Percentiles rank a stretch among this genome's conserved stretches.
phyloP scores from a whole-genome alignment of 2,888 invertebrate species.

The Polydrusus cervinus region DNA sequence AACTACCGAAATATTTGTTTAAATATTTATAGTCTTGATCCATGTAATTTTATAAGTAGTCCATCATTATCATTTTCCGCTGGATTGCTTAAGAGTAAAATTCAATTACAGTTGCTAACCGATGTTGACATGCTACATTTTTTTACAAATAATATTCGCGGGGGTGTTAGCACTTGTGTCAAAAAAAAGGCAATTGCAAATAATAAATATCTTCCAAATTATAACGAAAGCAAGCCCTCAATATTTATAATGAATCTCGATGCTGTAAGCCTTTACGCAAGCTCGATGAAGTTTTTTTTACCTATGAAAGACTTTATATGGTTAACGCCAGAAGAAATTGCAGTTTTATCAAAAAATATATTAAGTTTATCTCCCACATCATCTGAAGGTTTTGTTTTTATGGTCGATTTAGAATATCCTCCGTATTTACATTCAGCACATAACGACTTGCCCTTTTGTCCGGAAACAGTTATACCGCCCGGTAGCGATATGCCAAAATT shows the following conservation, averaged over 20 bases:
- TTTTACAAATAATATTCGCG: slow-evolving; percentile 10
- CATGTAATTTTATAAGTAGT: no score
- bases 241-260: background rate
- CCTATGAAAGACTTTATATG: background rate
- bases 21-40: no score
- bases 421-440: background rate
- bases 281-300: background rate
- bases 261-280: background rate
- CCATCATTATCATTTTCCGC: background rate
- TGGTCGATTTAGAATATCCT: background rate
- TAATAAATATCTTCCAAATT: slow-evolving; percentile 1
- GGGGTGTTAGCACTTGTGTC: slow-evolving; percentile 23
- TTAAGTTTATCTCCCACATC: background rate
- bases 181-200: slow-evolving; percentile 1
- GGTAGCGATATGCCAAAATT: background rate
- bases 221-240: background rate
- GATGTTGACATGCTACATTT: background rate
- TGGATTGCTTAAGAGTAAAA: no score
- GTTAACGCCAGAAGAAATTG: background rate
- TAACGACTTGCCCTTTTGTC: no score
- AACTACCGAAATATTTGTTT: background rate
- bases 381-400: background rate
- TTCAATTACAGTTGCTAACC: background rate
- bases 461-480: background rate
- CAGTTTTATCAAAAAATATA: background rate